Conservation (phyloP, 2,797 vertebrate species). For the Phalloptychus januarius region DNA sequence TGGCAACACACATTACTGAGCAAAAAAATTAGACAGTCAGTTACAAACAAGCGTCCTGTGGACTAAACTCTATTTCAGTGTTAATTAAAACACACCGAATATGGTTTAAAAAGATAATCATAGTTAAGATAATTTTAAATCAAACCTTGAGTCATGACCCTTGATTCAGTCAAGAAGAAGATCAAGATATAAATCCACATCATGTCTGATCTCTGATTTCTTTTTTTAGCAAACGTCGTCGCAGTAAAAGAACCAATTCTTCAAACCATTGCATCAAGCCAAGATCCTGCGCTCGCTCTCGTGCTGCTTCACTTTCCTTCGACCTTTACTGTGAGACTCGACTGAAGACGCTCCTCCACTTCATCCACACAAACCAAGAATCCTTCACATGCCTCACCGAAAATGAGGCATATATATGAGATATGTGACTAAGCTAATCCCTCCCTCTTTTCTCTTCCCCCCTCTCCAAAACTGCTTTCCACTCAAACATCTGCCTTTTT, state of each 20-base stretch:
- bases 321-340: background rate
- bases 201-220: slow-evolving; percentile 29
- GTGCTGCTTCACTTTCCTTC: slow-evolving; percentile 4
- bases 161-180: slow-evolving; percentile 36
- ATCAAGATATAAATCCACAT: slow-evolving; percentile 45
- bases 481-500: slow-evolving; percentile 41
- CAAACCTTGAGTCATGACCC: slow-evolving; percentile 65
- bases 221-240: slow-evolving; percentile 19
- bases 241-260: slow-evolving; percentile 8
- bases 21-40: background rate
- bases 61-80: background rate
- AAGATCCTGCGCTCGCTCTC: background rate
- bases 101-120: background rate
- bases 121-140: background rate
- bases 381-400: background rate
- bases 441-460: slow-evolving; percentile 47
- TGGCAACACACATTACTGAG: background rate
- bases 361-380: slow-evolving; percentile 17
- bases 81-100: background rate
- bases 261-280: slow-evolving; percentile 1
- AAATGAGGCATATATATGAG: slow-evolving; percentile 13
- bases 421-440: slow-evolving; percentile 50
- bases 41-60: background rate
- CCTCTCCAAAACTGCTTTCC: slow-evolving; percentile 50
- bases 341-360: background rate